phyloP scores from a whole-genome alignment of 2,888 invertebrate species.

The Xylota sylvarum region DNA sequence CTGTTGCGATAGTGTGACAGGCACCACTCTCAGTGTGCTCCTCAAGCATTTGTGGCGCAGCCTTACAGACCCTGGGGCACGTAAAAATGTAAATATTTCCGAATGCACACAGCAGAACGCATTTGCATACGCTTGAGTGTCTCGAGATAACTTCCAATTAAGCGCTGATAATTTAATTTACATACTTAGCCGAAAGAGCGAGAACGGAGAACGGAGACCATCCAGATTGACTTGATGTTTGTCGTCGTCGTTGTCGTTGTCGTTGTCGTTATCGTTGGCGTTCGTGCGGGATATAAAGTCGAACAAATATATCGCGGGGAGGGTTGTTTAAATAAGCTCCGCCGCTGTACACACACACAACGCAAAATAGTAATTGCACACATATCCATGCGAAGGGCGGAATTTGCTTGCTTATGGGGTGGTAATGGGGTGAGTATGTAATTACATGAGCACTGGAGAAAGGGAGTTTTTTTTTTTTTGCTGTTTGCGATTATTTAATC shows the following conservation, averaged over 20 bases:
- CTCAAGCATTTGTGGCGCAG: slow-evolving; percentile 17
- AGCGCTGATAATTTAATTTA: slow-evolving; percentile 76
- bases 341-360: slow-evolving; percentile 15
- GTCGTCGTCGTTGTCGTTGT: slow-evolving; percentile 33
- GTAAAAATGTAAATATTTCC: slow-evolving; percentile 74
- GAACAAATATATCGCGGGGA: slow-evolving; percentile 39
- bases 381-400: background rate
- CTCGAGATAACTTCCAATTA: slow-evolving; percentile 76
- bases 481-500: slow-evolving; percentile 22
- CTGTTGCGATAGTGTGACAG: slow-evolving; percentile 40
- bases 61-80: slow-evolving; percentile 57
- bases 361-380: slow-evolving; percentile 16
- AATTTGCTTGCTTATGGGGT: slow-evolving; percentile 12
- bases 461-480: background rate
- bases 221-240: slow-evolving; percentile 38
- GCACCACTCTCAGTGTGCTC: slow-evolving; percentile 41
- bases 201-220: background rate
- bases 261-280: slow-evolving; percentile 9
- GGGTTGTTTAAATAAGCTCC: slow-evolving; percentile 41
- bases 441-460: slow-evolving; percentile 28
- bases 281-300: background rate
- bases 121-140: slow-evolving; percentile 72
- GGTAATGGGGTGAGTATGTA: slow-evolving; percentile 19
- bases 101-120: slow-evolving; percentile 72
- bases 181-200: slow-evolving; percentile 54